Percentiles rank a stretch among this genome's conserved stretches.
Evolutionary conservation across 2,888 invertebrate species (phyloP).

Genomic region (Tuta absoluta): DNA sequence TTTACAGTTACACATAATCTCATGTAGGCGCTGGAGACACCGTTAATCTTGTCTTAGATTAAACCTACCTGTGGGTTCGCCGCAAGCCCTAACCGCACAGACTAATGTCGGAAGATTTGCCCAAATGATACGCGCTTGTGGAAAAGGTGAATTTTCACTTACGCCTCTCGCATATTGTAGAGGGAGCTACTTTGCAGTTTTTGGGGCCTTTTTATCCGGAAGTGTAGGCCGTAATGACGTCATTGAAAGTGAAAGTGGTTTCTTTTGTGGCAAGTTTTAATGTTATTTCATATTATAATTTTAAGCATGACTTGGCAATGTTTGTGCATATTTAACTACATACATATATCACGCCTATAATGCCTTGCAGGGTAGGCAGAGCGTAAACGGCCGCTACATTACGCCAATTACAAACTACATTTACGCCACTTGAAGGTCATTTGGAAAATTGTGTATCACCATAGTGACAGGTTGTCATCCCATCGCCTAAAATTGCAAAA

Average conservation of each 20-base stretch:
- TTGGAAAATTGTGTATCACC: too few relatives aligned
- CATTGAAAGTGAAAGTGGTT: neutral
- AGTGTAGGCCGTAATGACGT: slow-evolving; percentile 1
- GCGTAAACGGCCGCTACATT: too few relatives aligned
- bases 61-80: slow-evolving; percentile 2
- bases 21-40: neutral
- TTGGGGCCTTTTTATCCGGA: neutral
- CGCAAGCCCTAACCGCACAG: slow-evolving; percentile 2
- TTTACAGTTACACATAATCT: neutral
- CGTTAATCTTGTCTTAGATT: slow-evolving; percentile 4
- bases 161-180: neutral
- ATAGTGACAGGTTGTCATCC: too few relatives aligned
- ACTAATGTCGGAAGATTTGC: slow-evolving; percentile 9
- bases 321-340: too few relatives aligned
- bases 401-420: too few relatives aligned
- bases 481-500: too few relatives aligned
- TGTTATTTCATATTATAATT: too few relatives aligned
- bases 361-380: too few relatives aligned
- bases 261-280: too few relatives aligned
- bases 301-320: too few relatives aligned
- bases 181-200: neutral
- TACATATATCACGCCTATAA: too few relatives aligned
- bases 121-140: slow-evolving; percentile 15
- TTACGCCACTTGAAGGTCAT: too few relatives aligned
- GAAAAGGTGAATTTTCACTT: slow-evolving; percentile 12